These are phyloP conservation scores for Silurus asotus DNA, from an alignment of 2,113 vertebrate species.

Conservation along the genomic window DNA sequence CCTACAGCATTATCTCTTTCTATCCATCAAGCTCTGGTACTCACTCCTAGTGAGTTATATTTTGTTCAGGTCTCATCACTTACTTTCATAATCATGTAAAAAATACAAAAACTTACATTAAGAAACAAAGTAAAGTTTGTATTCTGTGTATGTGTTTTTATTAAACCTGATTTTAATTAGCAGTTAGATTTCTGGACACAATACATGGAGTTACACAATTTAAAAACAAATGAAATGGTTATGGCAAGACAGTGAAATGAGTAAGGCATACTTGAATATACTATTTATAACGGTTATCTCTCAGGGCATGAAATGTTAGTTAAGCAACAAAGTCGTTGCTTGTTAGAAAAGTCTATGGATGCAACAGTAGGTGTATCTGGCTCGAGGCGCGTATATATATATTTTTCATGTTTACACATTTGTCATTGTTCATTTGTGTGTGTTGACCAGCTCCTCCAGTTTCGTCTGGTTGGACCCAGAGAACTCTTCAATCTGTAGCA, in stretches of 20 bases:
- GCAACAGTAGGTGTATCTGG: not conserved
- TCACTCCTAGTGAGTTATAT: not conserved
- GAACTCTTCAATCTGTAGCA: slow-evolving; percentile 52
- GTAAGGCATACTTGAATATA: not conserved
- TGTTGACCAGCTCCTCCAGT: slow-evolving; percentile 48
- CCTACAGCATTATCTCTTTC: not conserved
- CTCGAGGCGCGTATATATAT: not conserved
- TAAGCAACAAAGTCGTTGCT: not conserved
- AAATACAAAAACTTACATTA: not conserved
- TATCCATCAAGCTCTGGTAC: not conserved
- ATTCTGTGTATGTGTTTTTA: slow-evolving; percentile 10
- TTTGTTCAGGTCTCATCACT: not conserved
- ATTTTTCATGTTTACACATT: not conserved
- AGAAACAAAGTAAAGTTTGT: not conserved
- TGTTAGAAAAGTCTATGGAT: not conserved
- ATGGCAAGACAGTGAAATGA: not conserved
- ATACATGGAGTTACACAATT: not conserved
- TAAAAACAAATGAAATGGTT: not conserved
- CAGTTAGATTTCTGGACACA: not conserved
- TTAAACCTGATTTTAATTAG: slow-evolving; percentile 19
- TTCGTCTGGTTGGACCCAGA: slow-evolving; percentile 54
- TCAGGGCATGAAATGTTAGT: not conserved
- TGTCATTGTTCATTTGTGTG: slow-evolving; percentile 17
- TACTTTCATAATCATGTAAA: not conserved
- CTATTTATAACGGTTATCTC: slow-evolving; percentile 3